Base-by-base conservation (phyloP, 2,113 vertebrate species). In the Sisor rabdophorus region DNA sequence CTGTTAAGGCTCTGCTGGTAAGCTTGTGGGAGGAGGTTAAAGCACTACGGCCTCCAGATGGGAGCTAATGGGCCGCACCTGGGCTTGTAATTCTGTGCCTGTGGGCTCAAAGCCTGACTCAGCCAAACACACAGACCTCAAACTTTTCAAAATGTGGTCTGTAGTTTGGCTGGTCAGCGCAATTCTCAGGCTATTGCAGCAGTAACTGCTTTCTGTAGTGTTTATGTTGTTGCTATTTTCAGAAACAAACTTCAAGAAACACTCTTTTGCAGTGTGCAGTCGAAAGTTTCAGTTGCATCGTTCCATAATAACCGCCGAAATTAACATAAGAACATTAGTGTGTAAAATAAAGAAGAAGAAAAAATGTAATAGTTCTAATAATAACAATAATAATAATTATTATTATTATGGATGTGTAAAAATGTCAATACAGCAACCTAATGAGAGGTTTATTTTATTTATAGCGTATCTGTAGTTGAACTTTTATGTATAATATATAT, bases 51-150 rank as follows among this genome's bases (percentile, higher is more conserved):
- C 81, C 85, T 86, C 86, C 89, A 90, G 87, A 88, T 88, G 87
- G 84, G 76, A 77, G 83, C 82, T 88, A 90, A 90, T 85, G 79
- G 84, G 68, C 83, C 61, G 83, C 88, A 91, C 87, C 89, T 90
- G 88, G 85, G 58, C 48, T 83, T 85, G 71, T 82, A 79, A 82
- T 68, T 65, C 84, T 78, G 79, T 72, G 24, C 77, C 52, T 72
- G 73, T 67, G 71, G 82, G 80, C 81, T 77, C 50, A 55, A 82
- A 83, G 53, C 20, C 84, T 90, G 87, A 87, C 84, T 91, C 85
- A 87, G 84, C 85, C 78, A 83, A 87, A 87, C 61, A 75, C 84
- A 83, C 50, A 71, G 59, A 72, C 68, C 54, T 61, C 80, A 67
- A 86, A 56, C 52, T 74, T 77, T 85, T 72, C 77, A 80, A 75